A percentile compares a stretch with the other conserved stretches of the same genome.
Evolutionary conservation across 2,113 vertebrate genomes (phyloP).

Genomic region (Hippocampus abdominalis): DNA sequence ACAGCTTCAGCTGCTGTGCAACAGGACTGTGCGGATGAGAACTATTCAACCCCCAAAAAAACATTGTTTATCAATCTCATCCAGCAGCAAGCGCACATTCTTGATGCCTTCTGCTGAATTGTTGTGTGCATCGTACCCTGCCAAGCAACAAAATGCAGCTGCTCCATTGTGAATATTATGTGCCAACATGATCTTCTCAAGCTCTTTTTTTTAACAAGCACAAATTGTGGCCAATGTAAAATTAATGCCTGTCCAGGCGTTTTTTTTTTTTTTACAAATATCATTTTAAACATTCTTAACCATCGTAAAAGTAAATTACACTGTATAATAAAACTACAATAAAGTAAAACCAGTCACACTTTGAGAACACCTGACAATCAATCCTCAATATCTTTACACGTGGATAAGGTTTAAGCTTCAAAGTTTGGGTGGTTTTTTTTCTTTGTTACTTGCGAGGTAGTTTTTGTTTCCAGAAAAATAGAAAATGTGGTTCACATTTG

Average conservation of each 20-base stretch:
- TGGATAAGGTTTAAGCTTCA: too few relatives aligned
- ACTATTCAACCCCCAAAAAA: constrained; percentile 48
- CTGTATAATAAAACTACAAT: background rate
- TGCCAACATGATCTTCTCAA: background rate
- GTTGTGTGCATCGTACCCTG: constrained; percentile 43
- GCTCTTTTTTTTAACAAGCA: background rate
- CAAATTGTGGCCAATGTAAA: background rate
- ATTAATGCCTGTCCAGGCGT: background rate
- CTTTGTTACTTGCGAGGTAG: too few relatives aligned
- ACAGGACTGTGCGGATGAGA: constrained; percentile 55
- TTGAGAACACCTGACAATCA: too few relatives aligned
- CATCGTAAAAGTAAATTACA: background rate
- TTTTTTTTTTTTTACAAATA: background rate
- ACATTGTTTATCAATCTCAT: constrained; percentile 42
- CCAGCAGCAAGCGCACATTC: constrained; percentile 24
- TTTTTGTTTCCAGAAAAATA: too few relatives aligned
- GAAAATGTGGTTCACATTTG: too few relatives aligned
- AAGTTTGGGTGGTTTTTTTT: too few relatives aligned
- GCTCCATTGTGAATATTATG: constrained; percentile 35
- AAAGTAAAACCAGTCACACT: background rate
- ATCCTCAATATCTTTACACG: too few relatives aligned
- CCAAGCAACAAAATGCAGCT: constrained; percentile 35
- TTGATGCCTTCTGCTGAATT: constrained; percentile 19
- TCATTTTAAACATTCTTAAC: background rate
- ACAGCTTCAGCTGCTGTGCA: constrained; percentile 38